These are phyloP conservation scores for Troilus luridus DNA, from an alignment of 2,888 invertebrate species.

Conservation along the genomic window DNA sequence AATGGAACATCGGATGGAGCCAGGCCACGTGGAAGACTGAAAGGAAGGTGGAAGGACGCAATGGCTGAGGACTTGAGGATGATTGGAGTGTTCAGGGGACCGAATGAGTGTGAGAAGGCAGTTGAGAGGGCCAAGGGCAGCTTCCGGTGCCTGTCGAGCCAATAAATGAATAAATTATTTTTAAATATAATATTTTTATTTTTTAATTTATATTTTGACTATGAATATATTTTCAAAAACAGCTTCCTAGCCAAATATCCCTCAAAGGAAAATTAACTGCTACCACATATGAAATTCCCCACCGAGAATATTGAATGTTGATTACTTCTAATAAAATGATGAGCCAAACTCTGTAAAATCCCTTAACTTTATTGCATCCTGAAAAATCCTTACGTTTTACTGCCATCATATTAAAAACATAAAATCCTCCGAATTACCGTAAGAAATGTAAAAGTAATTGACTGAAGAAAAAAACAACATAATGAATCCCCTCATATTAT, in stretches of 20 bases:
- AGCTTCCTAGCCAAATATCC: neutral
- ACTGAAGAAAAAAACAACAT: neutral
- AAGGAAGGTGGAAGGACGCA: too few relatives aligned
- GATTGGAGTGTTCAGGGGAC: too few relatives aligned
- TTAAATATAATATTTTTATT: too few relatives aligned
- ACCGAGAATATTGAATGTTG: neutral
- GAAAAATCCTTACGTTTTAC: neutral
- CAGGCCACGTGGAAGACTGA: too few relatives aligned
- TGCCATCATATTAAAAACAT: neutral
- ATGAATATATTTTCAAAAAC: neutral
- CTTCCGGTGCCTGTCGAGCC: too few relatives aligned
- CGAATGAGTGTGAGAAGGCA: too few relatives aligned
- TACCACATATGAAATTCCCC: neutral
- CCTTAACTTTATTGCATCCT: constrained; percentile 1
- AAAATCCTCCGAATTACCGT: neutral
- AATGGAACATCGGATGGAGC: too few relatives aligned
- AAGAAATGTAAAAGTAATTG: neutral
- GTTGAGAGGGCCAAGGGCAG: too few relatives aligned
- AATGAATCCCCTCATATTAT: neutral
- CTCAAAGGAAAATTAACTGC: neutral
- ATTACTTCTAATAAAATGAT: neutral
- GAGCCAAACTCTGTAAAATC: neutral
- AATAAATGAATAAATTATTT: too few relatives aligned
- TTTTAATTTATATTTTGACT: neutral
- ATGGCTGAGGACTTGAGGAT: too few relatives aligned